A percentile compares a stretch with the other conserved stretches of the same genome.
phyloP scores from a whole-genome alignment of 1,140 invertebrate species.

The Coptotermes formosanus region DNA sequence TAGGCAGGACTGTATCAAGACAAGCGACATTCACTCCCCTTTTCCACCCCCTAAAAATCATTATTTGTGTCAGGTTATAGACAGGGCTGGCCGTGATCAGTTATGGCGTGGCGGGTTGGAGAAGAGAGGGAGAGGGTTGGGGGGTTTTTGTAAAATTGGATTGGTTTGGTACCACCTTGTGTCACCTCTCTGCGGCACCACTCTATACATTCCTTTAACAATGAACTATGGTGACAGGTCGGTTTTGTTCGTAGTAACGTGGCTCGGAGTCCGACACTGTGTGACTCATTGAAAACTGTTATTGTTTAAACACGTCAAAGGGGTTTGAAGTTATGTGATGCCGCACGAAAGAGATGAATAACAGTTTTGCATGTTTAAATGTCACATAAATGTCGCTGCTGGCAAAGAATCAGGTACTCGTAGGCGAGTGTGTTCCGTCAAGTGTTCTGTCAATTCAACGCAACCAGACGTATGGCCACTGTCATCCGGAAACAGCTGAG shows the following conservation, averaged over 20 bases:
- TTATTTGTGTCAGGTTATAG: constrained; percentile 23
- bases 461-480: no score
- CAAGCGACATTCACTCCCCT: not conserved
- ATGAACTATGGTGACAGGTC: constrained; percentile 20
- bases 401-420: no score
- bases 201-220: constrained; percentile 14
- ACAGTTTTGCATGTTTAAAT: not conserved
- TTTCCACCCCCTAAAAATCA: constrained; percentile 13
- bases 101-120: not conserved
- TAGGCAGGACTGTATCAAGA: constrained; percentile 12
- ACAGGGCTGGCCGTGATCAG: constrained; percentile 23
- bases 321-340: not conserved
- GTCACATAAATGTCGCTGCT: no score
- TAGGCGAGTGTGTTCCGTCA: not conserved
- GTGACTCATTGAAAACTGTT: not conserved
- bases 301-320: not conserved
- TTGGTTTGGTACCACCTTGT: constrained; percentile 25
- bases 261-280: not conserved
- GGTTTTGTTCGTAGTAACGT: not conserved
- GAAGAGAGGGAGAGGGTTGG: not conserved
- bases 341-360: not conserved
- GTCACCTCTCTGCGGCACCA: not conserved
- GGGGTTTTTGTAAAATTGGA: constrained; percentile 27
- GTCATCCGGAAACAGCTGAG: no score
- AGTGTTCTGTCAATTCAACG: no score